phyloP scores from a whole-genome alignment of 2,797 vertebrate genomes.

The Parambassis ranga region DNA sequence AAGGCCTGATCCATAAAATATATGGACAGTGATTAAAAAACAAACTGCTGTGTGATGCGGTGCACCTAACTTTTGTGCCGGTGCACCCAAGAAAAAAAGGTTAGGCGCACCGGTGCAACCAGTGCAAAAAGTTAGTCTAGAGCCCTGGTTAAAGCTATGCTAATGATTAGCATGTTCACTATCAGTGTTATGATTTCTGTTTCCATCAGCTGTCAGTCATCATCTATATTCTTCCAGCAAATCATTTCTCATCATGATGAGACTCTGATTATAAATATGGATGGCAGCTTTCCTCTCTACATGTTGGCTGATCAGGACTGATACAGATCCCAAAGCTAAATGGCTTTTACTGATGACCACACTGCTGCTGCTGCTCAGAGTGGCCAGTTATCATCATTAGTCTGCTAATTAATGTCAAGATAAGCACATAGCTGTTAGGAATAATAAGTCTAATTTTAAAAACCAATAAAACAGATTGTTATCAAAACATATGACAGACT shows the following conservation, averaged over 20 bases:
- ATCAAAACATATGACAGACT: not conserved
- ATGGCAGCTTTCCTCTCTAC: constrained; percentile 15
- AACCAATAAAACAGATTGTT: constrained; percentile 4
- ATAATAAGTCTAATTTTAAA: constrained; percentile 2
- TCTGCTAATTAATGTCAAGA: constrained; percentile 29
- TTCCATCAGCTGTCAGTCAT: constrained; percentile 36
- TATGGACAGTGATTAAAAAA: too few species aligned
- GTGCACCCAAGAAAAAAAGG: too few species aligned
- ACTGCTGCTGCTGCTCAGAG: constrained; percentile 4
- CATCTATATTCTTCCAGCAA: constrained; percentile 18
- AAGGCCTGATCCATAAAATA: too few species aligned
- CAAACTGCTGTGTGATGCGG: too few species aligned
- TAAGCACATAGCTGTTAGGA: constrained; percentile 19
- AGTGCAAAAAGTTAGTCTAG: too few species aligned
- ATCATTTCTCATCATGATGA: constrained; percentile 25
- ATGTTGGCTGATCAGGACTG: constrained; percentile 23
- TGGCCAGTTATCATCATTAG: constrained; percentile 2
- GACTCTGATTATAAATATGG: constrained; percentile 35
- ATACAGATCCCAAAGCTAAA: constrained; percentile 28
- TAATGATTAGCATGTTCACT: constrained; percentile 2
- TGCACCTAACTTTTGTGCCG: too few species aligned
- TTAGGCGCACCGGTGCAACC: too few species aligned
- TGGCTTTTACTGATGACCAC: constrained; percentile 20
- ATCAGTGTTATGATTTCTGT: constrained; percentile 15
- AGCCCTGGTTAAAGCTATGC: not conserved